Percentiles rank a stretch among this genome's conserved stretches.
Conservation (phyloP, 1,140 invertebrate species). For the Apolygus lucorum region DNA sequence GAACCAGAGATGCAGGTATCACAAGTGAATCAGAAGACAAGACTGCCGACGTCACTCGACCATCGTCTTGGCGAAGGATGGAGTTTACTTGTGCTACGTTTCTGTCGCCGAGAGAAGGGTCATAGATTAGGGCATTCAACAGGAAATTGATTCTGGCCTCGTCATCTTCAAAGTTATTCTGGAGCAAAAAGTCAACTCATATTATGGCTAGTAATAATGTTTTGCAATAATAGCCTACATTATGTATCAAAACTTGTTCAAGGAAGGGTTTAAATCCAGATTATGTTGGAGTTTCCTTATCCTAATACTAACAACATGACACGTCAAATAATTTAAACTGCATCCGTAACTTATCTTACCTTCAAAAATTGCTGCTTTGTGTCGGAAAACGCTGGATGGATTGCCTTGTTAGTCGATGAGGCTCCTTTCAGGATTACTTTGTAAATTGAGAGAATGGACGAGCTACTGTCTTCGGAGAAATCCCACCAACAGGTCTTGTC, state of each 20-base stretch:
- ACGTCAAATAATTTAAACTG: not conserved
- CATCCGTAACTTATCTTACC: not conserved
- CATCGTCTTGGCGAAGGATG: slow-evolving; percentile 8
- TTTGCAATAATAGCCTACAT: too few relatives aligned
- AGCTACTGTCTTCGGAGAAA: not conserved
- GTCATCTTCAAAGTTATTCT: slow-evolving; percentile 26
- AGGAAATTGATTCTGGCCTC: slow-evolving; percentile 28
- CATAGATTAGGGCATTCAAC: slow-evolving; percentile 13
- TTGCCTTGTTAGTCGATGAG: not conserved
- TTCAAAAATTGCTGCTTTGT: not conserved
- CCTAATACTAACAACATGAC: too few relatives aligned
- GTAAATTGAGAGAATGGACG: slow-evolving; percentile 18
- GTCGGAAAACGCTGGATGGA: slow-evolving; percentile 6
- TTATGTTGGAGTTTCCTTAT: too few relatives aligned
- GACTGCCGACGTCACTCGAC: not conserved
- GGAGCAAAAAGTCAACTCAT: slow-evolving; percentile 3
- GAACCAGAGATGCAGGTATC: slow-evolving; percentile 38
- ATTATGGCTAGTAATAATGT: too few relatives aligned
- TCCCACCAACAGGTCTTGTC: not conserved
- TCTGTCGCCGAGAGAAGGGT: slow-evolving; percentile 1
- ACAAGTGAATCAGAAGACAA: slow-evolving; percentile 27
- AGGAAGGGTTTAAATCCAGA: too few relatives aligned
- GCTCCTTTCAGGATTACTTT: slow-evolving; percentile 24
- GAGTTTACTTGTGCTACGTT: slow-evolving; percentile 1
- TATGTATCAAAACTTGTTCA: too few relatives aligned